Conservation (phyloP, 2,888 invertebrate genomes). For the Notocelia uddmanniana region DNA sequence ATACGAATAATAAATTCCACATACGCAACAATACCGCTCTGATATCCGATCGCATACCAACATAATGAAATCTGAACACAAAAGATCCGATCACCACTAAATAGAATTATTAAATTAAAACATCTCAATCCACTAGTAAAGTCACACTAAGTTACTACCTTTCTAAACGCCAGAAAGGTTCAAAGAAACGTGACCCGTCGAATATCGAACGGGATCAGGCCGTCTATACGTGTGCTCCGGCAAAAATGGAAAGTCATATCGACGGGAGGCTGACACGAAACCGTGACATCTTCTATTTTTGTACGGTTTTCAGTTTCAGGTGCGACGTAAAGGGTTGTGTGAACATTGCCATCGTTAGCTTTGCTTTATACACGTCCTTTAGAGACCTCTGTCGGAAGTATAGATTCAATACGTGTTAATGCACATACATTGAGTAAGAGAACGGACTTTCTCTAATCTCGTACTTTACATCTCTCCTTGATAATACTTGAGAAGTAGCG, state of each 20-base stretch:
- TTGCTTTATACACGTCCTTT: too few relatives aligned
- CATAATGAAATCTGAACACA: background rate
- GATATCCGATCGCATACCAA: background rate
- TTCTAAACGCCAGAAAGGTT: background rate
- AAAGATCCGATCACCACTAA: background rate
- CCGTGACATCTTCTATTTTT: background rate
- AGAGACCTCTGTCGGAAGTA: too few relatives aligned
- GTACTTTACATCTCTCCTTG: too few relatives aligned
- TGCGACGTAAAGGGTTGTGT: background rate
- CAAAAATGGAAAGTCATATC: background rate
- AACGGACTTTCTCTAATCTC: too few relatives aligned
- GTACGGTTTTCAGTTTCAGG: background rate
- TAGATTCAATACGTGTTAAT: too few relatives aligned
- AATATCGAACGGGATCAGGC: background rate
- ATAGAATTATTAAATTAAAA: background rate
- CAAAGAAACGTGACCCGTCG: constrained; percentile 12
- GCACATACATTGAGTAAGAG: too few relatives aligned
- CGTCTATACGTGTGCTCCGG: background rate
- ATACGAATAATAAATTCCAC: constrained; percentile 85
- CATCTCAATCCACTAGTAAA: background rate
- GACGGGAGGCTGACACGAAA: background rate
- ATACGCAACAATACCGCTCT: background rate
- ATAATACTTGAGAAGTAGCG: too few relatives aligned
- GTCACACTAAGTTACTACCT: background rate
- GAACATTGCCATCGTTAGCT: background rate